Percentiles rank a stretch among this genome's conserved stretches.
Conservation (phyloP, 2,113 vertebrate genomes). For the Nanorana parkeri region DNA sequence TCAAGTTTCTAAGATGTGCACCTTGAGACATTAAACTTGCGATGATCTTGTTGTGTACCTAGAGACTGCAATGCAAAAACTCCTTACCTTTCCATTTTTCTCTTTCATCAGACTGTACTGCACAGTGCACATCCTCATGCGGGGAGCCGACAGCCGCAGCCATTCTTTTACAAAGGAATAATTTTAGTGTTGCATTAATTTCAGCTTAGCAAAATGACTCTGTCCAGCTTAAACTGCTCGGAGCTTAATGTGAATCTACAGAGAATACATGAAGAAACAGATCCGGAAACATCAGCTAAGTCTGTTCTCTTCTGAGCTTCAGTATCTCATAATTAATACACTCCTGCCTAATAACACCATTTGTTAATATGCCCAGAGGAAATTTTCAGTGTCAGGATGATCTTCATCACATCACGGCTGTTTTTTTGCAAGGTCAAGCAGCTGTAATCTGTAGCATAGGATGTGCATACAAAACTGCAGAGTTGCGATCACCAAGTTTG, state of each 20-base stretch:
- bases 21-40: conserved; percentile 39
- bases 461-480: not conserved
- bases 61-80: conserved; percentile 12
- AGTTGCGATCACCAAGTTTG: not conserved
- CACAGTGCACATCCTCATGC: conserved; percentile 1
- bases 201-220: conserved; percentile 56
- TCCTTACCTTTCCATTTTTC: conserved; percentile 30
- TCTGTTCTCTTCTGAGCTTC: conserved; percentile 25
- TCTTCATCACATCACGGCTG: conserved; percentile 6
- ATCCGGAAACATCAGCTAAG: conserved; percentile 23
- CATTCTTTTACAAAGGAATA: conserved; percentile 33
- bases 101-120: not conserved
- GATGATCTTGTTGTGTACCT: conserved; percentile 27
- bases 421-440: conserved; percentile 55
- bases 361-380: conserved; percentile 45
- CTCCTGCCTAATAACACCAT: not conserved
- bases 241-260: conserved; percentile 38
- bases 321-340: conserved; percentile 43
- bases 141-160: conserved; percentile 4
- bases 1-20: conserved; percentile 31
- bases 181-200: conserved; percentile 54
- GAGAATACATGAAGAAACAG: conserved; percentile 40
- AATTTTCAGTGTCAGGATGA: conserved; percentile 11
- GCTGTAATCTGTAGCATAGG: not conserved
- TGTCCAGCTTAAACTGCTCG: conserved; percentile 51